phyloP scores from a whole-genome alignment of 2,797 vertebrate species.

The Mycteria americana region DNA sequence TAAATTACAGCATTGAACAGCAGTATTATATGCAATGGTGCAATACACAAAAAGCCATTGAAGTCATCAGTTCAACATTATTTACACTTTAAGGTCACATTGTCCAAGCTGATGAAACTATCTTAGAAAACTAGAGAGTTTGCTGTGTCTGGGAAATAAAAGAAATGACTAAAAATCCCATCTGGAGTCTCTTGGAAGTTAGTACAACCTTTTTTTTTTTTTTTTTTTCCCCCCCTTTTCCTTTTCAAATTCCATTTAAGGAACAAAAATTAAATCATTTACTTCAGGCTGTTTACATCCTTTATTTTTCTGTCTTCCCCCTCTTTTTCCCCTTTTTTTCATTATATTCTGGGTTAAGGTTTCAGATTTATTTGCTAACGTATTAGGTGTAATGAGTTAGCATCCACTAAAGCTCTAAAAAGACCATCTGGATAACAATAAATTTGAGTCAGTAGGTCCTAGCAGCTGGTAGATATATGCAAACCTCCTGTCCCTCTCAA shows the following conservation, averaged over 20 bases:
- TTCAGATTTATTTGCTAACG: conserved; percentile 16
- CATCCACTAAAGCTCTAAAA: background rate
- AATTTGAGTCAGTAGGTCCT: background rate
- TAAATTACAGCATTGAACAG: background rate
- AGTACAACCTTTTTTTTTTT: background rate
- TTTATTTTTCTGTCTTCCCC: background rate
- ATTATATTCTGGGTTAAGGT: background rate
- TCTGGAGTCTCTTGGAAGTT: background rate
- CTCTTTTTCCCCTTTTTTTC: background rate
- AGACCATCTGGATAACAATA: background rate
- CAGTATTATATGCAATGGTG: background rate
- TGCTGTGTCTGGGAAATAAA: background rate
- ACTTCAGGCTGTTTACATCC: background rate
- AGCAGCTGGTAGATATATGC: background rate
- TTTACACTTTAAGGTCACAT: background rate
- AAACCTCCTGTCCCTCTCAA: background rate
- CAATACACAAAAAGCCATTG: background rate
- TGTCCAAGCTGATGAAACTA: background rate
- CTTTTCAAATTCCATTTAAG: background rate
- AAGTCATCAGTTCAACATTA: background rate
- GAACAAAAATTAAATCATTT: background rate
- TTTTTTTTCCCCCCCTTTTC: too few relatives aligned
- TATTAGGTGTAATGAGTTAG: background rate
- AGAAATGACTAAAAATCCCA: background rate
- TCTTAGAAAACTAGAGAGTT: background rate